Conservation (phyloP, 2,888 invertebrate genomes). For the Flabesymbios commensalis region DNA sequence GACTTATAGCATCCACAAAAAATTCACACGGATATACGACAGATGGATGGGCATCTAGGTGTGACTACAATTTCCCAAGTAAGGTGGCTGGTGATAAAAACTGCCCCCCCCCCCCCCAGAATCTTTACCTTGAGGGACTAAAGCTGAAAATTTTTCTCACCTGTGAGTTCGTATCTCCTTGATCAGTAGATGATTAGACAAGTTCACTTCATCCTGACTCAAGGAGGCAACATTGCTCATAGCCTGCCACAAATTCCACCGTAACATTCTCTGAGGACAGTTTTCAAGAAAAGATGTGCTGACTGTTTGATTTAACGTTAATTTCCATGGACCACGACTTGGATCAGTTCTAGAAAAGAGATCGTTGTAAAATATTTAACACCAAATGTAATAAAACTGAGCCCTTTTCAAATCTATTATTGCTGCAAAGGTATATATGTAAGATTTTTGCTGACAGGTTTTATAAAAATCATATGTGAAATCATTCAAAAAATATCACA, state of each 20-base stretch:
- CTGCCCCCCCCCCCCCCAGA: too few relatives aligned
- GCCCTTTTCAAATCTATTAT: not conserved
- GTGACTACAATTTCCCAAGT: too few relatives aligned
- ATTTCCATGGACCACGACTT: slow-evolving; percentile 79
- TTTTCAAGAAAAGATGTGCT: slow-evolving; percentile 79
- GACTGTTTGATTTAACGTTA: slow-evolving; percentile 76
- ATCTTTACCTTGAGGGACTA: too few relatives aligned
- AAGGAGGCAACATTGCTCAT: slow-evolving; percentile 72
- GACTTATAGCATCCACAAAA: too few relatives aligned
- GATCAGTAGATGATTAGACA: slow-evolving; percentile 72
- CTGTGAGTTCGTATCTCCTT: slow-evolving; percentile 70
- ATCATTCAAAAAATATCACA: too few relatives aligned
- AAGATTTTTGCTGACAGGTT: not conserved
- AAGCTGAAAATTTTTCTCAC: too few relatives aligned
- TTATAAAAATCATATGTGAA: too few relatives aligned
- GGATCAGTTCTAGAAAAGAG: slow-evolving; percentile 60
- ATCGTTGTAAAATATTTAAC: not conserved
- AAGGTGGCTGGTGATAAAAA: too few relatives aligned
- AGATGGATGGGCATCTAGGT: too few relatives aligned
- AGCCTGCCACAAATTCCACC: slow-evolving; percentile 87
- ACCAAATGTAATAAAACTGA: not conserved
- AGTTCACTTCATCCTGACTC: slow-evolving; percentile 64
- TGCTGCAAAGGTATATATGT: not conserved
- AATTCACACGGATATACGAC: too few relatives aligned
- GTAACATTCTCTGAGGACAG: slow-evolving; percentile 76